These are phyloP conservation scores for Eurystomus glaucurus DNA, from an alignment of 2,797 vertebrate species.

Conservation along the genomic window DNA sequence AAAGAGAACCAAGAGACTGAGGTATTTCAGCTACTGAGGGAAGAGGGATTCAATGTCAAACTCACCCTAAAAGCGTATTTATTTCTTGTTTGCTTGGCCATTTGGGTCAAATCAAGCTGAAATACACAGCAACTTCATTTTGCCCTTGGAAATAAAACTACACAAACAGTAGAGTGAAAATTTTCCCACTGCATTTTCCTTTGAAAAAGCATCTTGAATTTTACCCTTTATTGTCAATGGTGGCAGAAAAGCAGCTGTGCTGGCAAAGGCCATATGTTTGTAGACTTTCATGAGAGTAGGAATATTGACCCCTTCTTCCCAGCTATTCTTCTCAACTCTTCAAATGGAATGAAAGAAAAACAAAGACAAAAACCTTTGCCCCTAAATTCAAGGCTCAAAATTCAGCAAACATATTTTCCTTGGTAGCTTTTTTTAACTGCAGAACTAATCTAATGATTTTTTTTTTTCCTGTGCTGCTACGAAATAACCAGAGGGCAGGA, in stretches of 20 bases:
- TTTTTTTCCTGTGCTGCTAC: neutral
- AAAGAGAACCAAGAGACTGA: neutral
- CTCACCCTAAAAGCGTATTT: neutral
- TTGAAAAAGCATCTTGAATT: neutral
- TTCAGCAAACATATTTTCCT: neutral
- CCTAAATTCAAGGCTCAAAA: neutral
- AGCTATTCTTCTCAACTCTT: neutral
- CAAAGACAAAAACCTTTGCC: neutral
- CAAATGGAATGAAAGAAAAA: neutral
- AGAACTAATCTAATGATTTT: neutral
- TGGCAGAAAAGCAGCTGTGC: neutral
- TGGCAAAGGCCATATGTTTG: neutral
- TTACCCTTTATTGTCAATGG: neutral
- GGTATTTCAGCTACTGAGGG: neutral
- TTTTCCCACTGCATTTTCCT: neutral
- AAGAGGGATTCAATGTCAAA: neutral
- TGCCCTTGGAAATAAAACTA: neutral
- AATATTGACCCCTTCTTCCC: constrained; percentile 13
- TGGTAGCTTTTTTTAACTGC: neutral
- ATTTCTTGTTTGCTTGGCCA: neutral
- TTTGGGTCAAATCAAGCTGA: neutral
- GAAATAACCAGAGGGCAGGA: neutral
- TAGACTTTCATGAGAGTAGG: neutral
- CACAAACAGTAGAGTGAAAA: neutral
- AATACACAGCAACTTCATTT: neutral